phyloP scores from a whole-genome alignment of 30 jellyfish, hydroid and myxozoan species.

The Aurelia sp. region DNA sequence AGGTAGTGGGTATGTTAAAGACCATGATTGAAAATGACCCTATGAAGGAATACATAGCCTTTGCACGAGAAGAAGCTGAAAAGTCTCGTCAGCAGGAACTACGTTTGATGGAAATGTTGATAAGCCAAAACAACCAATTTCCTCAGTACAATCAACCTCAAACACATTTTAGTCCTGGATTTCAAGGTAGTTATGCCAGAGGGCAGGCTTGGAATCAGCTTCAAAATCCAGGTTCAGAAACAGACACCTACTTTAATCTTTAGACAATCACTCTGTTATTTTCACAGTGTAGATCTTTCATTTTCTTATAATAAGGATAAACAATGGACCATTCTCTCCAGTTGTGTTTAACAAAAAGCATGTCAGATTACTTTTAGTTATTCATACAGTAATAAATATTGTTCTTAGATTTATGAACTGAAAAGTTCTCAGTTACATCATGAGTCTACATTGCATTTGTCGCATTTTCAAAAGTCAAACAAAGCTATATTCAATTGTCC shows the following conservation, averaged over 20 bases:
- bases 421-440: too few species aligned
- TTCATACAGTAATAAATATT: too few species aligned
- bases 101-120: conserved; percentile 14
- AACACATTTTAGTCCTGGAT: background rate
- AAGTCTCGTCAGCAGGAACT: conserved; percentile 34
- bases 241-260: conserved; percentile 13
- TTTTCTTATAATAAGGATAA: too few species aligned
- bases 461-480: too few species aligned
- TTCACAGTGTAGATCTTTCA: too few species aligned
- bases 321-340: too few species aligned
- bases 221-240: conserved; percentile 10
- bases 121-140: background rate
- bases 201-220: conserved; percentile 13
- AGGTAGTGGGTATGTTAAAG: conserved; percentile 36
- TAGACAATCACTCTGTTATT: background rate
- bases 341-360: too few species aligned
- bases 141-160: background rate
- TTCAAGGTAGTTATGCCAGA: conserved; percentile 5
- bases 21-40: conserved; percentile 36
- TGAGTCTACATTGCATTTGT: too few species aligned
- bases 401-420: too few species aligned
- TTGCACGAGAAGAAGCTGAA: conserved; percentile 59
- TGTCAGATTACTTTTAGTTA: too few species aligned
- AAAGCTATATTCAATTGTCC: too few species aligned
- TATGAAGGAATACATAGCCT: conserved; percentile 33